A percentile compares a stretch with the other conserved stretches of the same genome.
Conservation (phyloP, 2,113 vertebrate genomes). For the Oryzias melastigma region DNA sequence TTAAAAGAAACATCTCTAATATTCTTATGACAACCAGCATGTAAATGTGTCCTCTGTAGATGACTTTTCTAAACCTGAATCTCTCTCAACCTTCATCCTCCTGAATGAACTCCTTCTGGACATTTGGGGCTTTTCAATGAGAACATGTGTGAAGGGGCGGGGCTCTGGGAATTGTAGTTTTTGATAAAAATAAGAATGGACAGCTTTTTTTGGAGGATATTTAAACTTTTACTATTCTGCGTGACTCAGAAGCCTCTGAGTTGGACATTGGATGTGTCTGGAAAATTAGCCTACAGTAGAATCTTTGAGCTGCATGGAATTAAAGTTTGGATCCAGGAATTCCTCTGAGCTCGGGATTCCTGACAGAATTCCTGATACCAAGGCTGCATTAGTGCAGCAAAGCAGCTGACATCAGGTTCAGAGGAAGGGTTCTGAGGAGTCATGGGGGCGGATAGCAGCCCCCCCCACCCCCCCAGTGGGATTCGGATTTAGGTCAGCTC, state of each 20-base stretch:
- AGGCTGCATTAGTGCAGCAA: slow-evolving; percentile 58
- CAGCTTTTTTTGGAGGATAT: too few relatives aligned
- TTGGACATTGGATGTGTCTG: slow-evolving; percentile 57
- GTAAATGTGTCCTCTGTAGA: too few relatives aligned
- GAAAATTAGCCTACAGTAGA: slow-evolving; percentile 70
- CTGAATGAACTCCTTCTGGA: too few relatives aligned
- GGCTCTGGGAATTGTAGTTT: too few relatives aligned
- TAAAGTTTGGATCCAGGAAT: slow-evolving; percentile 30
- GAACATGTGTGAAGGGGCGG: too few relatives aligned
- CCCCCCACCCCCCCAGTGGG: slow-evolving; percentile 16
- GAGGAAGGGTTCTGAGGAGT: slow-evolving; percentile 46
- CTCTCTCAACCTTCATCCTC: too few relatives aligned
- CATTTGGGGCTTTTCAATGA: too few relatives aligned
- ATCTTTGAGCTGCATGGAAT: slow-evolving; percentile 61
- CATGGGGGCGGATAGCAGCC: slow-evolving; percentile 27
- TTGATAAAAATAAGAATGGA: too few relatives aligned
- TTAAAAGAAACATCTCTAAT: too few relatives aligned
- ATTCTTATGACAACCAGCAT: too few relatives aligned
- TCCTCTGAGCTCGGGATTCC: slow-evolving; percentile 63
- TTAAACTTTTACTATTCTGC: too few relatives aligned
- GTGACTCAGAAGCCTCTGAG: slow-evolving; percentile 34
- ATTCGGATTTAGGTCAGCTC: slow-evolving; percentile 57
- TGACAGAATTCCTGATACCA: slow-evolving; percentile 64
- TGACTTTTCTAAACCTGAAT: too few relatives aligned
- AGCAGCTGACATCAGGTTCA: slow-evolving; percentile 65